Evolutionary conservation across 1,140 invertebrate genomes (phyloP), one percentile per base, ranked within the genome.

Genomic region (Catajapyx aquilonaris): DNA sequence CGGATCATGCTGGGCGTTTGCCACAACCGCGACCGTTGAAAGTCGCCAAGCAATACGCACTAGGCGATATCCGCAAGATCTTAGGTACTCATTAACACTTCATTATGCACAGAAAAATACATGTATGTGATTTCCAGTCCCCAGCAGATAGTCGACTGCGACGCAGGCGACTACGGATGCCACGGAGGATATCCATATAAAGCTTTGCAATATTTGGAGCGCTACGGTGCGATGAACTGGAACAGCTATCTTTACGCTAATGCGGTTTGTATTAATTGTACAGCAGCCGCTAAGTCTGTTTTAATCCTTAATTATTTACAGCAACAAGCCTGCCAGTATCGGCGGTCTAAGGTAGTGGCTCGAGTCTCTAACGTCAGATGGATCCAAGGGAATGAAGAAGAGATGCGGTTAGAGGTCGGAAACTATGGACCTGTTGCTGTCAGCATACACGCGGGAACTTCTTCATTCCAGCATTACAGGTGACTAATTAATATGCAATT

Each of bases 121-220:
- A n/a, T n/a, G n/a, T n/a, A n/a, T n/a, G n/a, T n/a, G n/a, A n/a
- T n/a, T n/a, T n/a, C n/a, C n/a, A n/a, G 85, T 45, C 93, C 97
- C 62, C 93, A 98, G 63, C 96, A 98, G 56, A 61, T 98, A 30
- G 68, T 98, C 17, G 94, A 98, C 62, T 98, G 94, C 53, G 91
- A 87, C 1, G 48, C 51, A 1, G 69, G 68, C 38, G 91, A 81
- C 51, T 71, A 90, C 54, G 94, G 94, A 30, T 98, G 94, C 60
- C 73, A 84, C 46, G 91, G 91, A 46, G 91, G 91, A n/a, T n/a
- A n/a, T n/a, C n/a, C n/a, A n/a, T n/a, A n/a, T n/a, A n/a, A n/a
- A n/a, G n/a, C n/a, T n/a, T n/a, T n/a, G n/a, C n/a, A n/a, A n/a
- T n/a, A n/a, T n/a, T n/a, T n/a, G n/a, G n/a, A n/a, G n/a, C n/a